Evolutionary conservation across 2,113 vertebrate genomes (phyloP), one percentile per base, ranked within the genome.

Genomic region (Poeciliopsis retropinna): DNA sequence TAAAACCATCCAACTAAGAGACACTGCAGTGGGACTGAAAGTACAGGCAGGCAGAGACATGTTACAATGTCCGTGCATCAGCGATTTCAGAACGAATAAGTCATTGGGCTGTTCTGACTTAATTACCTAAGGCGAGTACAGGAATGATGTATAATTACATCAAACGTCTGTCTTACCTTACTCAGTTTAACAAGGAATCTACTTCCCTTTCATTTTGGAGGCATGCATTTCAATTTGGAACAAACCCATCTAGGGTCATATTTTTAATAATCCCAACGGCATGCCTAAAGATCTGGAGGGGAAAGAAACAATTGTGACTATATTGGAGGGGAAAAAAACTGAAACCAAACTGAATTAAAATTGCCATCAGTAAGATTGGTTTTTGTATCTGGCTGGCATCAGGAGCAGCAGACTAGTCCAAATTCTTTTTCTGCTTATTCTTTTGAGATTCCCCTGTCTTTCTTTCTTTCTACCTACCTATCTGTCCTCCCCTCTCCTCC

Each of bases 31-130:
- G 94, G 94, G 92, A 93, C 92, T 94, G 91, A 93, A 89, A 94
- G 90, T 97, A 95, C 96, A 92, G 93, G 93, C 94, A 93, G 90
- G 95, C 91, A 81, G 68, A 91, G 92, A 86, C 92, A 88, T 85
- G 81, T 92, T 90, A 90, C 90, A 92, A 90, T 91, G 93, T 94
- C 94, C 94, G 94, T 94, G 95, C 94, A 94, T 95, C 93, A 94
- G 91, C 95, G 94, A 95, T 95, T 82, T 93, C 82, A 83, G 67
- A 88, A 85, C 82, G 37, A 93, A 96, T 95, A 97, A 96, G 96
- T 96, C 96, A 95, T 96, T 98, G 97, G 98, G 97, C 96, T 65
- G 79, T 92, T 94, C 93, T 90, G 87, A 82, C 60, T 75, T 62
- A 78, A 74, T 84, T 78, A 65, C 14, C 57, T 10, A 64, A 63